Percentiles rank a stretch among this genome's conserved stretches.
These are phyloP conservation scores for Mus pahari DNA, from an alignment of 2,113 vertebrate species.

Conservation along the genomic window DNA sequence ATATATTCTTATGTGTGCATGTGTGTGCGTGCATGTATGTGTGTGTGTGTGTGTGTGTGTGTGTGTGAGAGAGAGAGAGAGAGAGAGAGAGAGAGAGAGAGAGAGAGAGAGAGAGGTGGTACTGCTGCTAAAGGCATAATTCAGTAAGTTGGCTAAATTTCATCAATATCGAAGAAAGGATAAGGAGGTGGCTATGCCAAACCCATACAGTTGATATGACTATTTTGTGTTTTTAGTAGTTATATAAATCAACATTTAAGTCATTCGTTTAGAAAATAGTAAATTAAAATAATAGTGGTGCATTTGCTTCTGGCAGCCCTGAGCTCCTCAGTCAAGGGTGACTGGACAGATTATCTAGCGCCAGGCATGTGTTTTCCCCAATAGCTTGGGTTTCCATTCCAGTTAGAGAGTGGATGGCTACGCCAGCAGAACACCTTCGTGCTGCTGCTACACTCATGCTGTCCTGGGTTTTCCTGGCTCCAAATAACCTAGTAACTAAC, in stretches of 20 bases:
- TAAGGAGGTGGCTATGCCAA: neutral
- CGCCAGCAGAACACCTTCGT: neutral
- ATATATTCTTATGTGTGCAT: neutral
- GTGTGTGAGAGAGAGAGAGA: no score
- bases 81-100: no score
- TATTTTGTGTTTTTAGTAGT: neutral
- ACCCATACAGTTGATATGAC: neutral
- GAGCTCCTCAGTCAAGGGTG: neutral
- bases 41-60: neutral
- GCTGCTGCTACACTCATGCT: neutral
- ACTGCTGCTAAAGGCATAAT: neutral
- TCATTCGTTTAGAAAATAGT: neutral
- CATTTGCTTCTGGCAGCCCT: neutral
- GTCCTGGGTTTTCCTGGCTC: constrained; percentile 6
- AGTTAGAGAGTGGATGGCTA: neutral
- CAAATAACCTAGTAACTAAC: neutral
- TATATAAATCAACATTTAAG: neutral
- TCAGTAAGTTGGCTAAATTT: neutral
- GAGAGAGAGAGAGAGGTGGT: neutral
- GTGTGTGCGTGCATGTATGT: neutral
- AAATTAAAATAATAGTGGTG: neutral
- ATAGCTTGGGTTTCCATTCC: neutral
- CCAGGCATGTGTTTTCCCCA: neutral
- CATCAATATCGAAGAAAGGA: neutral
- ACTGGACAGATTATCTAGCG: neutral